Evolutionary conservation across 2,113 vertebrate species (phyloP).

Genomic region (Campylorhamphus procurvoides): DNA sequence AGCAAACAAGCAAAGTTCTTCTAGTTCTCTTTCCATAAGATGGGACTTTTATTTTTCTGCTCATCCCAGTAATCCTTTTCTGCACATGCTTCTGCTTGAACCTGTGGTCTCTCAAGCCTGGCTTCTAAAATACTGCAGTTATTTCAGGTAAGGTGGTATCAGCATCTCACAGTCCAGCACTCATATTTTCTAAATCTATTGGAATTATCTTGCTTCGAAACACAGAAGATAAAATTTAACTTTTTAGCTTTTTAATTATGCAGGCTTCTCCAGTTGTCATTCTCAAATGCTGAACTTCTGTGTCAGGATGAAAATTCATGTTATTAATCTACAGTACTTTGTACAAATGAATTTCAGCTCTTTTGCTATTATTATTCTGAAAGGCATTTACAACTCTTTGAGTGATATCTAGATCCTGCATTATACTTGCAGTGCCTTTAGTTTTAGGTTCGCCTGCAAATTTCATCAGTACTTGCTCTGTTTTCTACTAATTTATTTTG

Average conservation of each 20-base stretch:
- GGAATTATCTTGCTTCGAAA: neutral
- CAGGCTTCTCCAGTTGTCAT: neutral
- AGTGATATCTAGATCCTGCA: neutral
- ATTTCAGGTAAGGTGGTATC: neutral
- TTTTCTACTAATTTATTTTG: neutral
- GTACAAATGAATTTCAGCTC: neutral
- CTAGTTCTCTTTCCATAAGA: neutral
- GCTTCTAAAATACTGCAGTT: neutral
- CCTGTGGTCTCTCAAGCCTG: neutral
- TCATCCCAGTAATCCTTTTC: neutral
- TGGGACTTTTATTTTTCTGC: neutral
- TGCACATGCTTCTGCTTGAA: neutral
- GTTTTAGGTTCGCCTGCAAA: neutral
- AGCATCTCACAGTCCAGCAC: neutral
- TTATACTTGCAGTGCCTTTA: neutral
- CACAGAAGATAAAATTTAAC: neutral
- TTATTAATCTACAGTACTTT: neutral
- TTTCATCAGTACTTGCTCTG: neutral
- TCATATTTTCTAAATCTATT: neutral
- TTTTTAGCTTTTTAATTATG: neutral
- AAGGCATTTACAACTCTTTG: neutral
- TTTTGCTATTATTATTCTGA: neutral
- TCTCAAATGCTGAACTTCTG: neutral
- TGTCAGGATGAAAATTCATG: neutral
- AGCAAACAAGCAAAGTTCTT: constrained; percentile 13